A percentile compares a stretch with the other conserved stretches of the same genome.
phyloP scores from a whole-genome alignment of 1,140 invertebrate genomes.

The Pseudoatta argentina region DNA sequence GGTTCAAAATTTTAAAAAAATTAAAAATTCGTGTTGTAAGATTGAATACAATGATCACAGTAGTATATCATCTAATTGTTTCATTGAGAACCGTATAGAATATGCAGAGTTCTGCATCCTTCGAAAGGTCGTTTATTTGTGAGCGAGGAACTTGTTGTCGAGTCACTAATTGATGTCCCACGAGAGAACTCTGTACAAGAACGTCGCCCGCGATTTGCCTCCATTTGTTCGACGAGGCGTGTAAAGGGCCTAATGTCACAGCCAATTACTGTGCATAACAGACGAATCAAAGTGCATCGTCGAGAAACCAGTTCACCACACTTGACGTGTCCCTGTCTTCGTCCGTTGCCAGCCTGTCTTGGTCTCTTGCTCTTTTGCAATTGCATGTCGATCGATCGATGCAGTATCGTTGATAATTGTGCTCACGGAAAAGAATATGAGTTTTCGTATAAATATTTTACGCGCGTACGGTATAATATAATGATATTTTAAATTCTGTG shows the following conservation, averaged over 20 bases:
- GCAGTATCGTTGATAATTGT: constrained; percentile 22
- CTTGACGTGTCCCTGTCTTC: constrained; percentile 57
- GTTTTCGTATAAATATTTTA: background rate
- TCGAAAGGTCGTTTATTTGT: constrained; percentile 67
- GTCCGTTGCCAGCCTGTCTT: background rate
- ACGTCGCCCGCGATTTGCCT: constrained; percentile 69
- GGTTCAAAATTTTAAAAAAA: background rate
- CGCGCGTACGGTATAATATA: background rate
- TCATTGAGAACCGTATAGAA: background rate
- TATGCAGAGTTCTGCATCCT: background rate
- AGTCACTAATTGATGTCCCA: constrained; percentile 68
- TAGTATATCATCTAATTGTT: background rate
- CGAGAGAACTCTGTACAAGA: constrained; percentile 45
- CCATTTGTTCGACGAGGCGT: constrained; percentile 68
- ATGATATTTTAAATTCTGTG: background rate
- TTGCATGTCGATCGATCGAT: constrained; percentile 14
- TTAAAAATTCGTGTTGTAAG: background rate
- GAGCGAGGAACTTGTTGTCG: constrained; percentile 58
- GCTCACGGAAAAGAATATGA: background rate
- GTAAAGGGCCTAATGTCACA: constrained; percentile 65
- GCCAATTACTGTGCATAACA: constrained; percentile 70
- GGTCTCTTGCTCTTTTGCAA: constrained; percentile 6
- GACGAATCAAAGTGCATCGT: constrained; percentile 71
- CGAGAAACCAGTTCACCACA: constrained; percentile 72
- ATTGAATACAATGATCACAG: background rate